Percentiles rank a stretch among this genome's conserved stretches.
phyloP scores from a whole-genome alignment of 2,113 vertebrate species.

The Psittacara wagleri region DNA sequence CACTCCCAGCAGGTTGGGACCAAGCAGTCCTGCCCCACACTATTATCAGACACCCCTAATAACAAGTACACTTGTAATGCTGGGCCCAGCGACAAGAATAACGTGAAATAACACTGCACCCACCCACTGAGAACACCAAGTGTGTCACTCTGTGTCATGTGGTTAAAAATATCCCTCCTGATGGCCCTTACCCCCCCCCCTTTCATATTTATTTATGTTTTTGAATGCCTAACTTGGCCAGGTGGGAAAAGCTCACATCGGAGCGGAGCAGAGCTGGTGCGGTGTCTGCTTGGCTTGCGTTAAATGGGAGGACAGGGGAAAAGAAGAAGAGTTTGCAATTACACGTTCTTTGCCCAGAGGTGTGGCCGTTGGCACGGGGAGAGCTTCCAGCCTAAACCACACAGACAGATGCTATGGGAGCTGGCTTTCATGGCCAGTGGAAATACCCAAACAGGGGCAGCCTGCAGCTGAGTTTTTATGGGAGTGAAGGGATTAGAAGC shows the following conservation, averaged over 20 bases:
- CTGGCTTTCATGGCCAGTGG: slow-evolving; percentile 27
- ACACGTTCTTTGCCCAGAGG: slow-evolving; percentile 64
- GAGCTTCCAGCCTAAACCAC: slow-evolving; percentile 48
- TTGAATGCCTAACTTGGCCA: slow-evolving; percentile 34
- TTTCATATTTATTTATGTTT: slow-evolving; percentile 18
- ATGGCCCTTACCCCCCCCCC: not conserved
- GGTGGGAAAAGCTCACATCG: slow-evolving; percentile 71
- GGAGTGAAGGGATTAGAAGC: not conserved
- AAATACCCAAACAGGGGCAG: slow-evolving; percentile 36
- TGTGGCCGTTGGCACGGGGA: slow-evolving; percentile 54
- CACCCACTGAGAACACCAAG: slow-evolving; percentile 76
- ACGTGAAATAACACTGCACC: slow-evolving; percentile 67
- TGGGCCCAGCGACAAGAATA: slow-evolving; percentile 76
- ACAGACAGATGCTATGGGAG: slow-evolving; percentile 39
- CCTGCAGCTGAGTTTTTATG: not conserved
- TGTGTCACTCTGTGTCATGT: slow-evolving; percentile 77
- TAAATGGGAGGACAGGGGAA: not conserved
- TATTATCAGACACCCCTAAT: not conserved
- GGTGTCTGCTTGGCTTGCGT: not conserved
- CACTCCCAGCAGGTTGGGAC: not conserved
- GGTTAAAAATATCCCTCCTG: slow-evolving; percentile 73
- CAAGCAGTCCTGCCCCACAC: not conserved
- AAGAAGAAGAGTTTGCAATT: slow-evolving; percentile 32
- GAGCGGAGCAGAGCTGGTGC: not conserved
- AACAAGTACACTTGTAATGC: slow-evolving; percentile 60